Evolutionary conservation across 2,797 vertebrate species (phyloP).

Genomic region (Enteromius treurensis): DNA sequence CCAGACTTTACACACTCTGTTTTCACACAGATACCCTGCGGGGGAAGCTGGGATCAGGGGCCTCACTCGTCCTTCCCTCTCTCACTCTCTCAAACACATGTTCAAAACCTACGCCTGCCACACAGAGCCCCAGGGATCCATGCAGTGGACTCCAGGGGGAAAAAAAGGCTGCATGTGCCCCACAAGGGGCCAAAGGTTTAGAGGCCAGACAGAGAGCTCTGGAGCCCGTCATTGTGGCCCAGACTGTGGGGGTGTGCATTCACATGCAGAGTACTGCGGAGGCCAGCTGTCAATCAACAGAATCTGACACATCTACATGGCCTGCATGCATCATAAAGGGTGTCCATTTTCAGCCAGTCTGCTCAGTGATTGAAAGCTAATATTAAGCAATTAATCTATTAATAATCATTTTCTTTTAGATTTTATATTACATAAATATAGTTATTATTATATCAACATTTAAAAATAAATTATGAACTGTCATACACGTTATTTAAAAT

Average conservation of each 20-base stretch:
- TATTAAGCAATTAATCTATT: not conserved
- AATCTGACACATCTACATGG: constrained; percentile 26
- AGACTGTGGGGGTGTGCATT: constrained; percentile 52
- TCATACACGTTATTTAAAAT: not conserved
- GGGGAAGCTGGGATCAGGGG: constrained; percentile 42
- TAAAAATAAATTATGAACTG: not conserved
- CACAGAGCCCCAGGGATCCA: constrained; percentile 33
- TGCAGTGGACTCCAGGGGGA: constrained; percentile 35
- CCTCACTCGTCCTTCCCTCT: constrained; percentile 31
- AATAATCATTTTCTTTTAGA: not conserved
- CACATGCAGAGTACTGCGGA: constrained; percentile 39
- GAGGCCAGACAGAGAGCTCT: constrained; percentile 48
- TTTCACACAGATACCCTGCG: constrained; percentile 46
- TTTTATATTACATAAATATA: not conserved
- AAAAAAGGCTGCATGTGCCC: constrained; percentile 48
- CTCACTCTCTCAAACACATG: constrained; percentile 40
- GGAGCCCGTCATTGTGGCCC: constrained; percentile 30
- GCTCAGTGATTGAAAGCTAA: not conserved
- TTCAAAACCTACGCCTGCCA: constrained; percentile 44
- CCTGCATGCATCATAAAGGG: not conserved
- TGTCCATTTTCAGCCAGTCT: constrained; percentile 4
- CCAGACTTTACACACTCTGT: constrained; percentile 38
- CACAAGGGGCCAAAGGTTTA: constrained; percentile 35
- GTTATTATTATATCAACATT: not conserved
- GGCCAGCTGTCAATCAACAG: constrained; percentile 48